phyloP scores from a whole-genome alignment of 2,888 invertebrate species.

The Macrosoma leucophasiata region DNA sequence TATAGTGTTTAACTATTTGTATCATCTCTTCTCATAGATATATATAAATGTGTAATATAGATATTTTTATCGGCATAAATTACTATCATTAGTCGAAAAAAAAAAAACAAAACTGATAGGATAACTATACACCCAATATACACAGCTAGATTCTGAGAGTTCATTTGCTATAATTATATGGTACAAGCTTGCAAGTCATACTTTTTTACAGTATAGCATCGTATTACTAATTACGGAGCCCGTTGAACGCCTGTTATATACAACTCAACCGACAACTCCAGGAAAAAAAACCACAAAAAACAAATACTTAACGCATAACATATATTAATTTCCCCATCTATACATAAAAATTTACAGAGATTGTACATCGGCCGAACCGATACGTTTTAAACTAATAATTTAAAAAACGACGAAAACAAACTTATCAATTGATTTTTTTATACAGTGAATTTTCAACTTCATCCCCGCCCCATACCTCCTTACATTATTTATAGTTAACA shows the following conservation, averaged over 20 bases:
- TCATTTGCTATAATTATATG: conserved; percentile 59
- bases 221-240: conserved; percentile 41
- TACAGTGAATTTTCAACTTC: no score
- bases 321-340: conserved; percentile 72
- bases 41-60: conserved; percentile 64
- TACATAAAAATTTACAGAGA: conserved; percentile 72
- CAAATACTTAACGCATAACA: conserved; percentile 59
- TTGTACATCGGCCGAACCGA: conserved; percentile 58
- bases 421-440: conserved; percentile 23
- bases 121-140: conserved; percentile 75
- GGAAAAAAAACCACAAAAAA: conserved; percentile 45
- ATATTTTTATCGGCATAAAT: conserved; percentile 70
- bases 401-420: conserved; percentile 43
- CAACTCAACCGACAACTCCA: conserved; percentile 39
- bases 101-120: conserved; percentile 57
- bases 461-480: conserved; percentile 26
- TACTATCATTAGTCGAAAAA: conserved; percentile 69
- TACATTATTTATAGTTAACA: conserved; percentile 24
- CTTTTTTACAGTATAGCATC: conserved; percentile 56
- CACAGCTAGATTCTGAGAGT: conserved; percentile 62
- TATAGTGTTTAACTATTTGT: conserved; percentile 73
- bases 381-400: conserved; percentile 48
- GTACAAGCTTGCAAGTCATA: conserved; percentile 61
- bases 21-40: conserved; percentile 63
- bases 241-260: conserved; percentile 44